A percentile compares a stretch with the other conserved stretches of the same genome.
Evolutionary conservation across 1,140 invertebrate genomes (phyloP).

Genomic region (Teleogryllus occipitalis): DNA sequence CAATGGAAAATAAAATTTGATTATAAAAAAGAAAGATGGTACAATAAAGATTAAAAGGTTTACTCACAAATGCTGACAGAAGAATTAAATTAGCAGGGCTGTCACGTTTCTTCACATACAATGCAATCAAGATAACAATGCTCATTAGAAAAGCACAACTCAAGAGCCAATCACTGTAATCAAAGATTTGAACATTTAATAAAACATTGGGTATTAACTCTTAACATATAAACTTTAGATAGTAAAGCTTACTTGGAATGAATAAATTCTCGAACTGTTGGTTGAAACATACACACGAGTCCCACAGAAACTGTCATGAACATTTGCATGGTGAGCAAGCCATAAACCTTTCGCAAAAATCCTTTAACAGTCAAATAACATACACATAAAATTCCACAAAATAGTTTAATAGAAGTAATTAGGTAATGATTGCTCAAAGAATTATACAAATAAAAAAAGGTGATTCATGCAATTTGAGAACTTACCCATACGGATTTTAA

Average conservation of each 20-base stretch:
- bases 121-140: conserved; percentile 49
- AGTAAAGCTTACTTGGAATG: conserved; percentile 51
- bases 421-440: background rate
- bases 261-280: conserved; percentile 55
- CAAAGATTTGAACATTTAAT: background rate
- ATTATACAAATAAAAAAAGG: background rate
- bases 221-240: conserved; percentile 11
- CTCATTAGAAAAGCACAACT: conserved; percentile 47
- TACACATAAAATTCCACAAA: background rate
- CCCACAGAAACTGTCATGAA: conserved; percentile 59
- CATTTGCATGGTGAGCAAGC: conserved; percentile 64
- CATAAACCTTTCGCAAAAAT: conserved; percentile 80
- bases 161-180: conserved; percentile 57
- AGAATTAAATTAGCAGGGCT: conserved; percentile 59
- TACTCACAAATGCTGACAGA: conserved; percentile 58
- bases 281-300: conserved; percentile 50
- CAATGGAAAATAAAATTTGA: conserved; percentile 7
- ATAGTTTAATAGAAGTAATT: background rate
- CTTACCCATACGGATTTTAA: conserved; percentile 52
- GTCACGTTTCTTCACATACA: conserved; percentile 53
- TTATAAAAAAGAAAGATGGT: background rate
- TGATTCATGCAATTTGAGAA: background rate
- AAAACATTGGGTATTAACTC: background rate
- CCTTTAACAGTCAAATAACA: conserved; percentile 30
- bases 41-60: background rate